A percentile compares a stretch with the other conserved stretches of the same genome.
Conservation (phyloP, 2,888 invertebrate species). For the Apodemia duryi region DNA sequence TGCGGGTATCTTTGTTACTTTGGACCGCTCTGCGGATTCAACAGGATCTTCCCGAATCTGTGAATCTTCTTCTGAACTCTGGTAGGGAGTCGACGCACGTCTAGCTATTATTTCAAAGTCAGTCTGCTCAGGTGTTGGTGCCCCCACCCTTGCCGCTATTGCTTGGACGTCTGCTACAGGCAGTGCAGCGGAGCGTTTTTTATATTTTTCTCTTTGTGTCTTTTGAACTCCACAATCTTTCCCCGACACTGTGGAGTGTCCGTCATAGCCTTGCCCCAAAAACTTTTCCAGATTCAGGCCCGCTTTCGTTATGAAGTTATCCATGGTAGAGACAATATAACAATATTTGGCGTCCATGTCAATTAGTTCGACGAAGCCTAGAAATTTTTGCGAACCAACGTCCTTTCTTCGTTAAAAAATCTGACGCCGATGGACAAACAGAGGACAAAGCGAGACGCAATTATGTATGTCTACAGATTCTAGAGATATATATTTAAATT, state of each 20-base stretch:
- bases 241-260: conserved; percentile 15
- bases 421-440: conserved; percentile 4
- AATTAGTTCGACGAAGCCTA: conserved; percentile 12
- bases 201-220: conserved; percentile 1
- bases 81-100: too few relatives aligned
- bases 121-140: too few relatives aligned
- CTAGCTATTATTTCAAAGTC: too few relatives aligned
- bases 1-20: too few relatives aligned
- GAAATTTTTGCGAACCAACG: not conserved
- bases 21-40: too few relatives aligned
- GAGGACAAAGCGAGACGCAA: too few relatives aligned
- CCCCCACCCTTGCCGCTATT: too few relatives aligned
- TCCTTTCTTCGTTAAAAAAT: not conserved
- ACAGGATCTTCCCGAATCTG: too few relatives aligned
- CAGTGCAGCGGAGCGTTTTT: not conserved
- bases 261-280: conserved; percentile 10
- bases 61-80: too few relatives aligned
- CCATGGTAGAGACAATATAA: not conserved
- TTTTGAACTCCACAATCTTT: conserved; percentile 14
- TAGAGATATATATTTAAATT: too few relatives aligned
- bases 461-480: too few relatives aligned
- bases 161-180: too few relatives aligned
- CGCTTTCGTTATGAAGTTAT: not conserved
- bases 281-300: not conserved
- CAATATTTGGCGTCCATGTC: not conserved